Evolutionary conservation across 2,113 vertebrate species (phyloP), one percentile per base, ranked within the genome.

Genomic region (Athene noctua): DNA sequence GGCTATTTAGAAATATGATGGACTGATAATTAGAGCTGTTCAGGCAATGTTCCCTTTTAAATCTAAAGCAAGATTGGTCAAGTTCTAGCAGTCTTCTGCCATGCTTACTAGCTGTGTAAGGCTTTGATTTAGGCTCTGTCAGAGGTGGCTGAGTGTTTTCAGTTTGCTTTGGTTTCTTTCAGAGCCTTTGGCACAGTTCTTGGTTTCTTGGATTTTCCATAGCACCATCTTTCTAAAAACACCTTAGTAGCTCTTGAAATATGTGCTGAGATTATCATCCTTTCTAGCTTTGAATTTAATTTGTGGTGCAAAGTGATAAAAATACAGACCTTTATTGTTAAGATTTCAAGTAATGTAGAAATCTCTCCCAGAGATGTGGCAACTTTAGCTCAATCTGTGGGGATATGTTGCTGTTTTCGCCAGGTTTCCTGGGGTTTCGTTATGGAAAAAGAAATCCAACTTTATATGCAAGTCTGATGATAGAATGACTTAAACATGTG

Each of bases 81-180:
- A 86, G 71, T 65, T 86, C 78, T 80, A 83, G 10, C 19, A 10
- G 27, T 42, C 57, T 90, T 94, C 46, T 93, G 38, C 77, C 2
- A 6, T 2, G 2, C 36, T 80, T 94, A 29, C 32, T 61, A 65
- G 52, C 38, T 79, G 10, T 85, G 22, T 32, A 84, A 66, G 30
- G 22, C 73, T 94, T 94, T 91, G 49, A 75, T 92, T 94, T 88
- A 80, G 58, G 13, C 29, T 72, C 38, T 74, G 13, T 44, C 26
- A 81, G 36, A 89, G 58, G 40, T 87, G 32, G 29, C 30, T 57
- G 65, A 49, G 26, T 83, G 59, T 87, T 96, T 95, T 92, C 70
- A 88, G 44, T 72, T 88, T 80, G 58, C 54, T 96, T 93, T 84
- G 58, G 47, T 91, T 97, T 94, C 80, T 93, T 93, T 65, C 47